These are phyloP conservation scores for Clarias gariepinus DNA, from an alignment of 2,113 vertebrate species.

Conservation along the genomic window DNA sequence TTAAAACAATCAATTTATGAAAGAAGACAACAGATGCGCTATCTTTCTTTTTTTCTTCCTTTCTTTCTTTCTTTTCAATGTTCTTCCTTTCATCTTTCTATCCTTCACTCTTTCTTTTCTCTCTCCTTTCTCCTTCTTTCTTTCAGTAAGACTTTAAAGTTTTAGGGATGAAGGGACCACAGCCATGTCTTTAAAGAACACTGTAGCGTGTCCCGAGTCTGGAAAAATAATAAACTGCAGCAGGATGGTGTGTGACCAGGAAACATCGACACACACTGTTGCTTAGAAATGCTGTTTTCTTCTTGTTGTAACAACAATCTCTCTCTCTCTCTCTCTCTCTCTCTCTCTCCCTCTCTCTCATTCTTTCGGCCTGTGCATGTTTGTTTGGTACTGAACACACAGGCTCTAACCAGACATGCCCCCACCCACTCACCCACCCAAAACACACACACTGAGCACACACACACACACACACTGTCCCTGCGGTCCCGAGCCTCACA, in stretches of 20 bases:
- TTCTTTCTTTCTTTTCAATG: not conserved
- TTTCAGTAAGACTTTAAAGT: not conserved
- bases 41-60: not conserved
- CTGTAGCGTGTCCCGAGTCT: not conserved
- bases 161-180: not conserved
- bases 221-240: not conserved
- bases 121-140: not conserved
- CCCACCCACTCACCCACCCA: not conserved
- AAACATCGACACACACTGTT: not conserved
- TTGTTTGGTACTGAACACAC: conserved; percentile 15
- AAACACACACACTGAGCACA: not conserved
- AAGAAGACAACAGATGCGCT: not conserved
- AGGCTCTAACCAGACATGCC: not conserved
- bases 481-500: conserved; percentile 56
- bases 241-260: not conserved
- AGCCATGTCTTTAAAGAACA: not conserved
- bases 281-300: not conserved
- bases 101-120: not conserved
- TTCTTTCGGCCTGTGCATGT: not conserved
- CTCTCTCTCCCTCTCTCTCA: not conserved
- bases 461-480: conserved; percentile 32
- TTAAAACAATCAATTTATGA: not conserved
- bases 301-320: not conserved
- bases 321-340: conserved; percentile 1
- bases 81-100: not conserved